Evolutionary conservation across 2,113 vertebrate species (phyloP).

Genomic region (Paedocypris sp.): DNA sequence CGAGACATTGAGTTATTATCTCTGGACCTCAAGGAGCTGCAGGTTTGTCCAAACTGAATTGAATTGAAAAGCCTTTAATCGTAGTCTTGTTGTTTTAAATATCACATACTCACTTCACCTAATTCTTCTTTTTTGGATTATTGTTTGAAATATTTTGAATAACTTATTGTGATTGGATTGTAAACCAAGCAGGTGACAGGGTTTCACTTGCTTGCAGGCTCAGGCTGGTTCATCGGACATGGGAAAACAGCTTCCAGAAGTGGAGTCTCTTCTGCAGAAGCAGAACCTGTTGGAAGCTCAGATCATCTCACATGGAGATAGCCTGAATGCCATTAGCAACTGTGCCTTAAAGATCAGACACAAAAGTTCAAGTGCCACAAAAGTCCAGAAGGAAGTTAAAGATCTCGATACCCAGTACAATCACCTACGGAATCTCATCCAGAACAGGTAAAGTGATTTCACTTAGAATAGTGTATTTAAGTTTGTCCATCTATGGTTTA

Average conservation of each 20-base stretch:
- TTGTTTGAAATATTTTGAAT: no score
- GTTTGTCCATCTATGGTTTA: no score
- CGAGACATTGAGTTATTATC: conserved; percentile 61
- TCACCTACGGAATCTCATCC: conserved; percentile 62
- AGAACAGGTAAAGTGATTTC: conserved; percentile 66
- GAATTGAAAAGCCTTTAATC: no score
- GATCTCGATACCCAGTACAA: conserved; percentile 63
- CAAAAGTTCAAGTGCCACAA: conserved; percentile 38
- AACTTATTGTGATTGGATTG: no score
- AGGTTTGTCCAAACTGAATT: conserved; percentile 56
- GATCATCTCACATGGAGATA: conserved; percentile 65
- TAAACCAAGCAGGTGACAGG: no score
- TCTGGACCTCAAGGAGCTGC: conserved; percentile 68
- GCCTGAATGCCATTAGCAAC: conserved; percentile 52
- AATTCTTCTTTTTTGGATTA: no score
- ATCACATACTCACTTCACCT: no score
- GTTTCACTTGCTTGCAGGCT: conserved; percentile 49
- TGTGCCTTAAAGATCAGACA: conserved; percentile 45
- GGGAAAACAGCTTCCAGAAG: conserved; percentile 71
- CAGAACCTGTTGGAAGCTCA: conserved; percentile 73
- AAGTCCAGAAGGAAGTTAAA: conserved; percentile 63
- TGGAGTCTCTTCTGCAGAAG: conserved; percentile 69
- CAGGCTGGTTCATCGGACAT: conserved; percentile 56
- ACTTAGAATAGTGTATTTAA: no score
- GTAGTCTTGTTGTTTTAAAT: no score